A percentile compares a stretch with the other conserved stretches of the same genome.
Evolutionary conservation across 2,888 invertebrate species (phyloP).

Genomic region (Artemia sp.): DNA sequence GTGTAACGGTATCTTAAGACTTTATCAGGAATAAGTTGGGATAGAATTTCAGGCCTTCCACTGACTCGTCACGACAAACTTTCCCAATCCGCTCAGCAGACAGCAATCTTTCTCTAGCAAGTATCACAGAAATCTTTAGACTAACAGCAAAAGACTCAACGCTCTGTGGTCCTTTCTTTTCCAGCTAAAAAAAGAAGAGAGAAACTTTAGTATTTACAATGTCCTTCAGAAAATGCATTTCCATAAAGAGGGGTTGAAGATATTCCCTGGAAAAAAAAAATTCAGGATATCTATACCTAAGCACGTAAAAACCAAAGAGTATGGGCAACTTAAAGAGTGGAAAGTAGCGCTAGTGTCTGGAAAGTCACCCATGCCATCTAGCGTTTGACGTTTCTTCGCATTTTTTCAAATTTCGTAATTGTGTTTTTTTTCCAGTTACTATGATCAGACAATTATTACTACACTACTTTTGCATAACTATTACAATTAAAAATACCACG

Average conservation of each 20-base stretch:
- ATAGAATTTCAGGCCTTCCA: conserved; percentile 85
- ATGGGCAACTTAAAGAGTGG: too few species aligned
- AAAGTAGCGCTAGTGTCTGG: too few species aligned
- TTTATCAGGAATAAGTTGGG: conserved; percentile 60
- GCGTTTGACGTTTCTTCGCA: too few species aligned
- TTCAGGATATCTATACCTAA: neutral
- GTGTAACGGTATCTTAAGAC: too few species aligned
- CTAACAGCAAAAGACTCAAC: conserved; percentile 71
- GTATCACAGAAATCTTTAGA: conserved; percentile 63
- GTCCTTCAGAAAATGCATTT: neutral
- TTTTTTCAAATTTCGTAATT: too few species aligned
- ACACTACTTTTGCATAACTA: too few species aligned
- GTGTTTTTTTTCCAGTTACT: too few species aligned
- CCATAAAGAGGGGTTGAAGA: neutral
- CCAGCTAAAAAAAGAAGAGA: conserved; percentile 31
- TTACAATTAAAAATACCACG: too few species aligned
- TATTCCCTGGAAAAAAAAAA: neutral
- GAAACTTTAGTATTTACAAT: neutral
- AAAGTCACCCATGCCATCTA: too few species aligned
- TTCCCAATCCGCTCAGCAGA: conserved; percentile 69
- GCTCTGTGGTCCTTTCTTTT: conserved; percentile 48
- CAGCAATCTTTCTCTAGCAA: conserved; percentile 74
- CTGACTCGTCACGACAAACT: conserved; percentile 83
- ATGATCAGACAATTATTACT: too few species aligned
- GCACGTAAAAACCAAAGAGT: too few species aligned